These are phyloP conservation scores for Caenorhabditis inopinata DNA, from an alignment of 1,140 invertebrate species.

Conservation along the genomic window DNA sequence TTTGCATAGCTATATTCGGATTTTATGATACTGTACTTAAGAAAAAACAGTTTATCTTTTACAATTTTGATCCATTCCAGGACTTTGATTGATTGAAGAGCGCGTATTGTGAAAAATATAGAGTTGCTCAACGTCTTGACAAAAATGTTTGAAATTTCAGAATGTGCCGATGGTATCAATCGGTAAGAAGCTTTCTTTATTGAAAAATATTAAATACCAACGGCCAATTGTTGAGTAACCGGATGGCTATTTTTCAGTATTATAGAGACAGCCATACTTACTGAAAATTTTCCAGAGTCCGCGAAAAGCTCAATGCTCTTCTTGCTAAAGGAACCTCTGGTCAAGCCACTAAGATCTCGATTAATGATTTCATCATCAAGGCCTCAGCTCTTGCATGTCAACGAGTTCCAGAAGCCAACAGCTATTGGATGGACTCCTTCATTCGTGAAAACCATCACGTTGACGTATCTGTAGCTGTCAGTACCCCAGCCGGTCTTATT, in stretches of 20 bases:
- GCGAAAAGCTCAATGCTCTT: slow-evolving; percentile 75
- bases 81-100: no score
- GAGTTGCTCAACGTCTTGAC: no score
- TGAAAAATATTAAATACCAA: slow-evolving; percentile 42
- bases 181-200: no score
- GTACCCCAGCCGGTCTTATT: slow-evolving; percentile 89
- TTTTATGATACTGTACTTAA: no score
- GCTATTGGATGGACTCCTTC: slow-evolving; percentile 88
- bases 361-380: slow-evolving; percentile 97
- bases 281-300: slow-evolving; percentile 70
- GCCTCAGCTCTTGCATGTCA: slow-evolving; percentile 83
- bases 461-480: slow-evolving; percentile 94
- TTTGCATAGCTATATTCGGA: no score
- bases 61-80: no score
- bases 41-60: no score
- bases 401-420: slow-evolving; percentile 91
- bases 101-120: no score
- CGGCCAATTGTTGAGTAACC: no score
- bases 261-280: slow-evolving; percentile 32
- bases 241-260: no score
- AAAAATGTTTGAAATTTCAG: no score
- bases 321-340: slow-evolving; percentile 72
- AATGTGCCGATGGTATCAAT: no score
- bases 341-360: slow-evolving; percentile 76
- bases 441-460: slow-evolving; percentile 91